Conservation (phyloP, 2,113 vertebrate species). For the Onychostoma macrolepis region DNA sequence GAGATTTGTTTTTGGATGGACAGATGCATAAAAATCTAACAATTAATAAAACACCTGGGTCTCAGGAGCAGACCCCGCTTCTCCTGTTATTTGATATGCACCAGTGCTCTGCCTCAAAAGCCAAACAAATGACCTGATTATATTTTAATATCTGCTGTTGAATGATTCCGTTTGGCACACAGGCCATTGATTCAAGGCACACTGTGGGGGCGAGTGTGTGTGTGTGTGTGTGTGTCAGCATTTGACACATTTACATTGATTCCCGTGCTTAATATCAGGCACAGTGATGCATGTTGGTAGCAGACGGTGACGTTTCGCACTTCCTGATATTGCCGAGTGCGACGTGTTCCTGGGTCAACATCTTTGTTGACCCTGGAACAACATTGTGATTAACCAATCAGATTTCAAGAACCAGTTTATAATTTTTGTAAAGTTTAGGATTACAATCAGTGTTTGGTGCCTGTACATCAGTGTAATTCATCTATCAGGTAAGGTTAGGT, state of each 20-base stretch:
- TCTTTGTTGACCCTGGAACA: too few species aligned
- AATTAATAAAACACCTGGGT: slow-evolving; percentile 32
- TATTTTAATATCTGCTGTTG: slow-evolving; percentile 22
- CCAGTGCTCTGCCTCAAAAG: slow-evolving; percentile 23
- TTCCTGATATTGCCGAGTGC: too few species aligned
- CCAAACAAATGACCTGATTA: slow-evolving; percentile 32
- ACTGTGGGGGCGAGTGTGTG: slow-evolving; percentile 5
- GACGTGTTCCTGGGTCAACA: too few species aligned
- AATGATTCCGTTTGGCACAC: slow-evolving; percentile 16
- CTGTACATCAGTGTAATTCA: too few species aligned
- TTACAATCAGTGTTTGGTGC: too few species aligned
- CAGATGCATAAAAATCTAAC: not conserved
- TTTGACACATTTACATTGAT: slow-evolving; percentile 20
- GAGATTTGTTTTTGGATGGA: slow-evolving; percentile 15
- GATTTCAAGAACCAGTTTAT: too few species aligned
- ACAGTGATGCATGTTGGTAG: slow-evolving; percentile 30
- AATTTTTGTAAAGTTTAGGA: too few species aligned
- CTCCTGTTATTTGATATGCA: not conserved
- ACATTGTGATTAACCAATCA: too few species aligned
- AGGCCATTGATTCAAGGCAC: not conserved
- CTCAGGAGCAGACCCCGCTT: not conserved
- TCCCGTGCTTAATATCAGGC: slow-evolving; percentile 8
- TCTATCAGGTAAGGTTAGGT: too few species aligned
- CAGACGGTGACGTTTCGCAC: not conserved
- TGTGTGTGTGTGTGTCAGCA: not conserved